These are phyloP conservation scores for Conchocele bisecta DNA, from an alignment of 2,888 invertebrate species.

Conservation along the genomic window DNA sequence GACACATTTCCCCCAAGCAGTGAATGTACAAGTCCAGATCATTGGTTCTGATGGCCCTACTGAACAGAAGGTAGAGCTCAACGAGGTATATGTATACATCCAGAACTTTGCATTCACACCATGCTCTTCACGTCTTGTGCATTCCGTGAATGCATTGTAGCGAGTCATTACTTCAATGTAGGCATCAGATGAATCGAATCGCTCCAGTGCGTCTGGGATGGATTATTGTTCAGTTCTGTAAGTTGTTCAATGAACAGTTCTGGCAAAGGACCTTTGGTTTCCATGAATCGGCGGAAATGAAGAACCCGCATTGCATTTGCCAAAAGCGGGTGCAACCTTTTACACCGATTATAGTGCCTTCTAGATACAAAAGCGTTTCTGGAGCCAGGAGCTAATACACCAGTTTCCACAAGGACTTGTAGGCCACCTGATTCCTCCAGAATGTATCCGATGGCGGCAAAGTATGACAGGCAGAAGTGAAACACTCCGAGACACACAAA, in stretches of 20 bases:
- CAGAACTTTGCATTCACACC: conserved; percentile 51
- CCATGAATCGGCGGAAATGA: too few relatives aligned
- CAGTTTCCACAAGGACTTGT: conserved; percentile 46
- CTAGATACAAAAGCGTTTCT: conserved; percentile 42
- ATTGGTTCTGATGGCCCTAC: conserved; percentile 33
- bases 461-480: conserved; percentile 54
- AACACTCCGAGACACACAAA: too few relatives aligned
- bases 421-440: conserved; percentile 47
- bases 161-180: background rate
- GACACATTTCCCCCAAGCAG: conserved; percentile 2
- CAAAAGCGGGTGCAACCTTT: conserved; percentile 48
- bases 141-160: background rate
- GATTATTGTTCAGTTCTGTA: too few relatives aligned
- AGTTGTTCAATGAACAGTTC: too few relatives aligned
- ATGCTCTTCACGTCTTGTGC: conserved; percentile 41
- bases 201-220: too few relatives aligned
- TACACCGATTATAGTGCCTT: conserved; percentile 52
- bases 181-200: too few relatives aligned
- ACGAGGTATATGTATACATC: conserved; percentile 47
- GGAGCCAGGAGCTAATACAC: conserved; percentile 48
- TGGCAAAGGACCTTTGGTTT: too few relatives aligned
- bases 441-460: conserved; percentile 48
- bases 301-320: too few relatives aligned
- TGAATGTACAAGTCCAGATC: conserved; percentile 44
- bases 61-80: conserved; percentile 21